These are phyloP conservation scores for Tychaedon coryphoeus DNA, from an alignment of 2,113 vertebrate genomes.

Conservation along the genomic window DNA sequence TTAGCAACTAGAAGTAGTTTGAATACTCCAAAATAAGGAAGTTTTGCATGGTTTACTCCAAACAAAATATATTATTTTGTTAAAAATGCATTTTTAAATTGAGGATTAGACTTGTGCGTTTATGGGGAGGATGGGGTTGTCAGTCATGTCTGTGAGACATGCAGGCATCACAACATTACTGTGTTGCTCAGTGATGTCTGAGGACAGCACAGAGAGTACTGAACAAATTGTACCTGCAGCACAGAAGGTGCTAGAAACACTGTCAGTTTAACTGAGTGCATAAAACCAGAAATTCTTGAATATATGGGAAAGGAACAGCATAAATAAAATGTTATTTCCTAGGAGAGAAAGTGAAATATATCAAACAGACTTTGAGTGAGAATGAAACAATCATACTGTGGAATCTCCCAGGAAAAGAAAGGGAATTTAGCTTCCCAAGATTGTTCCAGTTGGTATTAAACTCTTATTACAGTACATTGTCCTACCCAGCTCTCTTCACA, in stretches of 20 bases:
- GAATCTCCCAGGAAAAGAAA: conserved; percentile 19
- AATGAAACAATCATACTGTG: neutral
- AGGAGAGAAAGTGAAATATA: neutral
- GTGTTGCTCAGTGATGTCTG: neutral
- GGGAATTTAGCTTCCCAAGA: neutral
- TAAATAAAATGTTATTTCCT: conserved; percentile 50
- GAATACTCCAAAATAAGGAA: neutral
- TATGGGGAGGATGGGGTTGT: neutral
- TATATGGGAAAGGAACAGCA: neutral
- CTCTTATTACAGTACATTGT: neutral
- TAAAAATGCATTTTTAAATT: neutral
- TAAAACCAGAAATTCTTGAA: neutral
- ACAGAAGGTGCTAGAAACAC: neutral
- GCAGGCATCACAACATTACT: neutral
- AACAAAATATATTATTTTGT: neutral
- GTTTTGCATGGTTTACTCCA: neutral
- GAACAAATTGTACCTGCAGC: conserved; percentile 8
- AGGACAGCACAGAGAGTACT: neutral
- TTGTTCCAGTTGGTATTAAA: neutral
- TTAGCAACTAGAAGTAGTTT: neutral
- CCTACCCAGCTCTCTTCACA: neutral
- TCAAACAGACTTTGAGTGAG: neutral
- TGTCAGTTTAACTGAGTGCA: neutral
- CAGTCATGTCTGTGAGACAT: neutral
- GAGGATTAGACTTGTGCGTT: neutral